phyloP scores from a whole-genome alignment of 2,113 vertebrate genomes.

The Chitala chitala region DNA sequence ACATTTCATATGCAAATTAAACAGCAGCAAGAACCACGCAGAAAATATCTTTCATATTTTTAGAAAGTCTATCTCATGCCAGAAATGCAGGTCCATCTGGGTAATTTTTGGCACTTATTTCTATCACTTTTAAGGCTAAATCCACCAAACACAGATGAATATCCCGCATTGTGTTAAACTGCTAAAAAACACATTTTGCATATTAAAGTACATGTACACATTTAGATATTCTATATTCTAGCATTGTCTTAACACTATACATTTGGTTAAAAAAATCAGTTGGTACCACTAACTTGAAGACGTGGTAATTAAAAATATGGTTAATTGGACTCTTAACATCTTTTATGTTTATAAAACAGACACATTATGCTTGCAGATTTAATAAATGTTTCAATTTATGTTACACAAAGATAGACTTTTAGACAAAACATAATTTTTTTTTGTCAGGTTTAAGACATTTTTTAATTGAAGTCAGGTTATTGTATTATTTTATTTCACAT shows the following conservation, averaged over 20 bases:
- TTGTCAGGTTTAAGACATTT: background rate
- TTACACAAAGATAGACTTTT: background rate
- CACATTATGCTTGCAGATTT: conserved; percentile 10
- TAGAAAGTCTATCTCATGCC: conserved; percentile 23
- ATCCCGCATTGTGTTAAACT: conserved; percentile 6
- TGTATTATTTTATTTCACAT: background rate
- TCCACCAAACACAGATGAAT: background rate
- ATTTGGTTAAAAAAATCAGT: background rate
- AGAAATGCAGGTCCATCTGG: conserved; percentile 40
- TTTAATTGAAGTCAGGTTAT: background rate
- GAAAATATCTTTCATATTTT: conserved; percentile 41
- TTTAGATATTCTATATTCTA: background rate
- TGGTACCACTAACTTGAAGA: background rate
- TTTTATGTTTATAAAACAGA: conserved; percentile 11
- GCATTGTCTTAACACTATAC: background rate
- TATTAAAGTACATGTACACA: background rate
- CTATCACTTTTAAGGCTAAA: conserved; percentile 9
- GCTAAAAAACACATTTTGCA: background rate
- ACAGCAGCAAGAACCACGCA: conserved; percentile 24
- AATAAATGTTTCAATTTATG: background rate
- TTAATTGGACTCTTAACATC: background rate
- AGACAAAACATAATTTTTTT: conserved; percentile 4
- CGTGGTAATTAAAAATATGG: conserved; percentile 4
- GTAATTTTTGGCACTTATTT: conserved; percentile 18
- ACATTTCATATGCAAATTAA: conserved; percentile 43